These are phyloP conservation scores for Phylloscopus trochilus DNA, from an alignment of 2,113 vertebrate genomes.

Conservation along the genomic window DNA sequence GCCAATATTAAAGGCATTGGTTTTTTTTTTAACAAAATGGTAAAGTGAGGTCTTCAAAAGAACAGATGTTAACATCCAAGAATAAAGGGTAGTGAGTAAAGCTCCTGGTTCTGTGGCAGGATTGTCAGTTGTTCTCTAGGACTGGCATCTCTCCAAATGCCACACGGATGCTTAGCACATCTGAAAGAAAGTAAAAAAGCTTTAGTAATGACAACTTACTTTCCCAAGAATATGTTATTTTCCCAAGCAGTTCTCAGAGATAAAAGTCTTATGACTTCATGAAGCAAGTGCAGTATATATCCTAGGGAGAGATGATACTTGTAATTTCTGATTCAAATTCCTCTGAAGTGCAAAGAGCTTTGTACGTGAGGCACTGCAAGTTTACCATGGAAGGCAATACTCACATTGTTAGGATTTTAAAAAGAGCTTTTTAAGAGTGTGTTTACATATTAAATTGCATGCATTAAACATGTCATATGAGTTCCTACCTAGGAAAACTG, in stretches of 20 bases:
- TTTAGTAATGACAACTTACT: background rate
- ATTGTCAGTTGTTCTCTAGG: slow-evolving; percentile 72
- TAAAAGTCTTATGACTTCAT: background rate
- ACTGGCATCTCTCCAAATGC: slow-evolving; percentile 45
- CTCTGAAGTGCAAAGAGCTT: background rate
- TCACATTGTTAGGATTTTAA: background rate
- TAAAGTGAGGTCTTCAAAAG: slow-evolving; percentile 5
- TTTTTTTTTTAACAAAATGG: slow-evolving; percentile 26
- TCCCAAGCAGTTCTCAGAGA: background rate
- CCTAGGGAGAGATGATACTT: background rate
- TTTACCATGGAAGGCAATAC: background rate
- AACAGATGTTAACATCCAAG: slow-evolving; percentile 47
- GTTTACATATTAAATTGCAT: background rate
- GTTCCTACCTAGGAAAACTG: background rate
- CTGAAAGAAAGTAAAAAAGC: slow-evolving; percentile 18
- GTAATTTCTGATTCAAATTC: background rate
- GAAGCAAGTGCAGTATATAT: background rate
- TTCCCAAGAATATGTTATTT: background rate
- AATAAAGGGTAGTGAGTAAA: slow-evolving; percentile 52
- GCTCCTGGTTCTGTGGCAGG: slow-evolving; percentile 76
- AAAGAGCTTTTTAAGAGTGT: background rate
- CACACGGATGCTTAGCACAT: background rate
- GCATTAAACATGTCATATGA: background rate
- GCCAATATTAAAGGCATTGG: background rate
- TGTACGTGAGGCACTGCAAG: background rate